These are phyloP conservation scores for Brachystomella parvula DNA, from an alignment of 1,140 invertebrate species.

Conservation along the genomic window DNA sequence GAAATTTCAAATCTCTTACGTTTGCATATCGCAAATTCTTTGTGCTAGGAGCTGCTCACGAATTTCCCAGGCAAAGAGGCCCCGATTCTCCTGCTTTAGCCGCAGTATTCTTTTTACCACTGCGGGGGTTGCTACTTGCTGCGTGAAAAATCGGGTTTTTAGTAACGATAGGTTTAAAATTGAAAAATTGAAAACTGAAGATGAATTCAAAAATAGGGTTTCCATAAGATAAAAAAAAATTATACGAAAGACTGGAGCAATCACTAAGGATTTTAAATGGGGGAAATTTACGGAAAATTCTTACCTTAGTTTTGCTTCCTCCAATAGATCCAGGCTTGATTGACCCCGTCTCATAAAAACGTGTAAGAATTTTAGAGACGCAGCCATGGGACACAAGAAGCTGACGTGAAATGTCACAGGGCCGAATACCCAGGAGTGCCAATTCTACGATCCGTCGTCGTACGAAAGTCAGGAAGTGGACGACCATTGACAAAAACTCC, in stretches of 20 bases:
- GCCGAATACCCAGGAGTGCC: slow-evolving; percentile 79
- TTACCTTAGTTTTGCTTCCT: slow-evolving; percentile 82
- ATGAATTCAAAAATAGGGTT: not conserved
- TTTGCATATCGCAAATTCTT: slow-evolving; percentile 61
- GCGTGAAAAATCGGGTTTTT: slow-evolving; percentile 29
- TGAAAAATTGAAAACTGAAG: not conserved
- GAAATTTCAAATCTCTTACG: slow-evolving; percentile 15
- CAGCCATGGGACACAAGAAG: slow-evolving; percentile 89
- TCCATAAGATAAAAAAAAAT: not conserved
- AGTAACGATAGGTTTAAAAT: not conserved
- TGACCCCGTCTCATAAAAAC: slow-evolving; percentile 91
- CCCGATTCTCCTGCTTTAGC: slow-evolving; percentile 82
- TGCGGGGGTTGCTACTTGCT: slow-evolving; percentile 87
- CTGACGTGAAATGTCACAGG: slow-evolving; percentile 91
- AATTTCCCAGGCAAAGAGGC: slow-evolving; percentile 90
- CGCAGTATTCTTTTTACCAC: slow-evolving; percentile 85
- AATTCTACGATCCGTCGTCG: slow-evolving; percentile 86
- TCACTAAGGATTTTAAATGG: not conserved
- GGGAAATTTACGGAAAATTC: slow-evolving; percentile 24
- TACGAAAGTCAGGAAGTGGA: slow-evolving; percentile 86
- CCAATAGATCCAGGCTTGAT: slow-evolving; percentile 84
- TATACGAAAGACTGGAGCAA: not conserved
- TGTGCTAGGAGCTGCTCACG: slow-evolving; percentile 74
- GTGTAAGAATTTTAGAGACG: slow-evolving; percentile 93
- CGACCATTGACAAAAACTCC: slow-evolving; percentile 94